These are phyloP conservation scores for Coptodon rendalli DNA, from an alignment of 2,113 vertebrate genomes.

Conservation along the genomic window DNA sequence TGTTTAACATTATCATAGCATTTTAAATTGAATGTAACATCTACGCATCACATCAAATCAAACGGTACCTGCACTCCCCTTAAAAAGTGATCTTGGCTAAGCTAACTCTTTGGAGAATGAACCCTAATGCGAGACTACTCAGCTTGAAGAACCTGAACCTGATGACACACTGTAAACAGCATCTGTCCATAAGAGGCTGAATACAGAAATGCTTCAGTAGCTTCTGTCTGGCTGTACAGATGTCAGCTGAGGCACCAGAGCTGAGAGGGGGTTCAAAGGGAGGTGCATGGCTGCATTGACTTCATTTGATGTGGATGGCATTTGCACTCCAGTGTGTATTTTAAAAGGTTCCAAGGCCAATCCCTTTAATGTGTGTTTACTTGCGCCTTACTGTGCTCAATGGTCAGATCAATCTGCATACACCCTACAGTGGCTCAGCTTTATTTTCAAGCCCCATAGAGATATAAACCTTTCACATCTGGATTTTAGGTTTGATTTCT, in stretches of 20 bases:
- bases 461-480: neutral
- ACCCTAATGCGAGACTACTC: neutral
- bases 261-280: slow-evolving; percentile 43
- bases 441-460: neutral
- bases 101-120: neutral
- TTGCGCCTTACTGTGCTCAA: slow-evolving; percentile 6
- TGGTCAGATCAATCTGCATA: slow-evolving; percentile 14
- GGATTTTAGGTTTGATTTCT: neutral
- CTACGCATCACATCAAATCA: neutral
- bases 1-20: neutral
- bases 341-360: slow-evolving; percentile 34
- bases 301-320: slow-evolving; percentile 62
- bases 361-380: slow-evolving; percentile 59
- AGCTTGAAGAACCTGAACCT: neutral
- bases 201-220: neutral
- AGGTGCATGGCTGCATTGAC: slow-evolving; percentile 9
- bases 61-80: neutral
- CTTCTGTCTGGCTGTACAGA: neutral
- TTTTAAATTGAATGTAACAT: neutral
- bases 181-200: neutral
- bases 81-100: neutral
- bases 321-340: slow-evolving; percentile 55
- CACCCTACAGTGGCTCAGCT: neutral
- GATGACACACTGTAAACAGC: neutral
- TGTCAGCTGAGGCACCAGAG: slow-evolving; percentile 9